phyloP scores from a whole-genome alignment of 2,888 invertebrate species.

The Rhynchonema sp. region DNA sequence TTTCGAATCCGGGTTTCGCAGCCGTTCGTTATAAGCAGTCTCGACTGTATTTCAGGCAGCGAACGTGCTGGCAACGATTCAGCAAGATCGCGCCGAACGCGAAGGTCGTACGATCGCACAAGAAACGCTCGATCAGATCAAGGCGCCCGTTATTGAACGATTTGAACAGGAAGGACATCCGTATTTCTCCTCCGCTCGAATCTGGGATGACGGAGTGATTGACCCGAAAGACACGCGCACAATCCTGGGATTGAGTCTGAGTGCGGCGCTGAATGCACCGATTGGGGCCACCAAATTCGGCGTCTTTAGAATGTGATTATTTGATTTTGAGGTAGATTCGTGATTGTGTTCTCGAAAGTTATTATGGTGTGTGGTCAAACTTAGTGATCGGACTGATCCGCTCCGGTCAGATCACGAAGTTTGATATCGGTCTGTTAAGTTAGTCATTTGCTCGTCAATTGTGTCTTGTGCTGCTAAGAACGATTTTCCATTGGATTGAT shows the following conservation, averaged over 20 bases:
- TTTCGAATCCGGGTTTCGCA: too few species aligned
- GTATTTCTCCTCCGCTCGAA: constrained; percentile 51
- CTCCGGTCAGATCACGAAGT: too few species aligned
- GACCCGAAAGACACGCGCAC: constrained; percentile 81
- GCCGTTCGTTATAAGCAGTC: constrained; percentile 95
- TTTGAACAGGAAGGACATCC: constrained; percentile 82
- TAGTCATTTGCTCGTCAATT: too few species aligned
- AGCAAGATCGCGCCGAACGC: constrained; percentile 29
- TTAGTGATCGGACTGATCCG: too few species aligned
- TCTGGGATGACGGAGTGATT: constrained; percentile 97
- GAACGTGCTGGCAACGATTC: constrained; percentile 55
- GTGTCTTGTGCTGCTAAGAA: too few species aligned
- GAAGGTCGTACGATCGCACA: constrained; percentile 45
- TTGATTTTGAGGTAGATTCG: too few species aligned
- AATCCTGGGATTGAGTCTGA: constrained; percentile 71
- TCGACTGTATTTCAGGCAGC: too few species aligned
- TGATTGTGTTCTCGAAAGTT: too few species aligned
- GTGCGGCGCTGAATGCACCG: constrained; percentile 57
- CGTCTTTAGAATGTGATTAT: constrained; percentile 84
- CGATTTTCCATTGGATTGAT: too few species aligned
- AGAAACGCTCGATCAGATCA: constrained; percentile 57
- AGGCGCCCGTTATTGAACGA: constrained; percentile 59
- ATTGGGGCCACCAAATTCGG: constrained; percentile 68
- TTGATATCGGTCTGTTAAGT: too few species aligned
- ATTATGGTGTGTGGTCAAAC: too few species aligned